Evolutionary conservation across 2,113 vertebrate species (phyloP).

Genomic region (Forbesichthys agassizii): DNA sequence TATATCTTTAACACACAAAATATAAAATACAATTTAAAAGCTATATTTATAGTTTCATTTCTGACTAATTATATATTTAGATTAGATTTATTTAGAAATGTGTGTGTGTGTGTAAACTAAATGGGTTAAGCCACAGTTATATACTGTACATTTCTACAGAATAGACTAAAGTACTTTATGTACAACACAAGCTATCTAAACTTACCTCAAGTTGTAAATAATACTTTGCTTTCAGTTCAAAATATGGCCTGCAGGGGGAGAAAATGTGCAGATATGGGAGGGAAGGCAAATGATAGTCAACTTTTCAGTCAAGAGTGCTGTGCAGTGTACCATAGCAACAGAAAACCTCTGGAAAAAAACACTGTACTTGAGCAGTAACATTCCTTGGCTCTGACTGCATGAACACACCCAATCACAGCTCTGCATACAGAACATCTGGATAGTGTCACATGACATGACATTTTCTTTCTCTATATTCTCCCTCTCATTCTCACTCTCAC

Average conservation of each 20-base stretch:
- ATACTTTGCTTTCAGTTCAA: constrained; percentile 96
- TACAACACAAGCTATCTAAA: neutral
- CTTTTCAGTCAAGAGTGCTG: neutral
- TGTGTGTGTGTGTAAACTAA: neutral
- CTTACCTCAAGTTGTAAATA: constrained; percentile 94
- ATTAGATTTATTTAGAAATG: neutral
- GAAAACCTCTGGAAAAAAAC: constrained; percentile 43
- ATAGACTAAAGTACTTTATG: neutral
- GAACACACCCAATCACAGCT: constrained; percentile 45
- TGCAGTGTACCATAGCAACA: constrained; percentile 37
- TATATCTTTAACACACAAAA: neutral
- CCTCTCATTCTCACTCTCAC: constrained; percentile 1
- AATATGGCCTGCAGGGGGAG: constrained; percentile 87
- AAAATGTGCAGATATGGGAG: constrained; percentile 38
- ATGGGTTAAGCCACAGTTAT: neutral
- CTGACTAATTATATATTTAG: neutral
- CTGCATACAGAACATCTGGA: constrained; percentile 67
- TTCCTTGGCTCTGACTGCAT: constrained; percentile 59
- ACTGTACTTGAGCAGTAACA: constrained; percentile 51
- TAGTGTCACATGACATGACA: constrained; percentile 51
- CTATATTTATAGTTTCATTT: too few relatives aligned
- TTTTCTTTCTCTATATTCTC: constrained; percentile 2
- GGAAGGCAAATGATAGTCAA: constrained; percentile 1
- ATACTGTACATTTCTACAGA: neutral
- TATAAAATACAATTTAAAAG: too few relatives aligned